Evolutionary conservation across 2,797 vertebrate genomes (phyloP).

Genomic region (Dicrostonyx torquatus): DNA sequence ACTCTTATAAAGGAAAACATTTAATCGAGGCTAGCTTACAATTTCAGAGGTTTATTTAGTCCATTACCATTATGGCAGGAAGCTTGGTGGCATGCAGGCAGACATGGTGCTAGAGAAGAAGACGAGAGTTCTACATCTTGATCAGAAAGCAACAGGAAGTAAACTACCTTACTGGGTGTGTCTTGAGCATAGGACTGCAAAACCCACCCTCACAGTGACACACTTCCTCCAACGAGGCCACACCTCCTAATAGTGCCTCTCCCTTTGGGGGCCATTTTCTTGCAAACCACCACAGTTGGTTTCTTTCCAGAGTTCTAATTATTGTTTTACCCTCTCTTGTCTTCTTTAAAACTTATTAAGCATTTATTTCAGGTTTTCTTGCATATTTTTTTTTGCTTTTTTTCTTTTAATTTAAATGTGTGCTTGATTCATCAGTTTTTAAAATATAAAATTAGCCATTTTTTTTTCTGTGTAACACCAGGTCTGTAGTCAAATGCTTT

Average conservation of each 20-base stretch:
- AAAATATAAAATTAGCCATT: conserved; percentile 30
- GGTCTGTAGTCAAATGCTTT: background rate
- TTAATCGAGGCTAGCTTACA: background rate
- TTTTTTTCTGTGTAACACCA: background rate
- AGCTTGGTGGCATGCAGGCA: background rate
- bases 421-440: background rate
- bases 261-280: background rate
- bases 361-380: background rate
- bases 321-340: background rate
- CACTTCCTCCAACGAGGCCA: background rate
- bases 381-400: background rate
- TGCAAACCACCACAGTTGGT: background rate
- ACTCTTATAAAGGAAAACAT: background rate
- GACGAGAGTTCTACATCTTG: background rate
- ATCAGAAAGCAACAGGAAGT: background rate
- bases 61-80: background rate
- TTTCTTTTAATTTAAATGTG: conserved; percentile 16
- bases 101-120: background rate
- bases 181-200: background rate
- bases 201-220: background rate
- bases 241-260: background rate
- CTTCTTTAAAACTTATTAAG: conserved; percentile 17
- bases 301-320: background rate
- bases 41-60: background rate
- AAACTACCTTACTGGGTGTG: background rate